Evolutionary conservation across 2,888 invertebrate species (phyloP), one percentile per base, ranked within the genome.

Genomic region (Onchidella celtica): DNA sequence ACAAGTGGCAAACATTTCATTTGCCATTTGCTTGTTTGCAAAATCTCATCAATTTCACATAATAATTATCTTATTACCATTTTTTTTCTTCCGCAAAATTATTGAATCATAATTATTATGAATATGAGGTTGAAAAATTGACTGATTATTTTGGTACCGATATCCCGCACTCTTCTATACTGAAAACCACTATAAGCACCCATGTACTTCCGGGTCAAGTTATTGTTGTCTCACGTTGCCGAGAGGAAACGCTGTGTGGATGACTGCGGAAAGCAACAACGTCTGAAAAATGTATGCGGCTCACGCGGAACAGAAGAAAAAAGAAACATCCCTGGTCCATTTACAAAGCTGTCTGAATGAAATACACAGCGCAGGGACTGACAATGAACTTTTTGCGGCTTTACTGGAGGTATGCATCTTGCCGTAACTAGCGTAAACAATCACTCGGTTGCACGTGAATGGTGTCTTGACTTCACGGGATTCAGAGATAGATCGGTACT

Each of bases 381-480:
- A 76, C 55, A 55, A 76, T 66, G 76, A 76, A 27, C 65, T 1
- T 29, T 76, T 76, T 40, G n/a, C 55, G 32, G 66, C 24, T n/a
- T 55, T 76, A 27, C 38, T 76, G n/a, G 40, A 6, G 76, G 76
- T 76, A 21, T 21, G 76, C 1, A 14, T 9, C 21, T 17, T 36
- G 38, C n/a, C 24, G 3, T 29, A 24, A 63, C 11, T 63, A 3
- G 24, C 11, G 47, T 11, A 47, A 11, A 47, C 47, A 17, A 47
- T 11, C 47, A 47, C 6, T 47, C 9, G 9, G 17, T 47, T 47
- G 47, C 6, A 47, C 6, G 47, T 47, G 9, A 47, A 47, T 47
- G 47, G 9, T 47, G 17, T 9, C 9, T 11, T 47, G 17, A 47
- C 9, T 47, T 47, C 6, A 47, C 17, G 47, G n/a, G n/a, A n/a